Evolutionary conservation across 2,888 invertebrate genomes (phyloP).

Genomic region (Lasius platythorax): DNA sequence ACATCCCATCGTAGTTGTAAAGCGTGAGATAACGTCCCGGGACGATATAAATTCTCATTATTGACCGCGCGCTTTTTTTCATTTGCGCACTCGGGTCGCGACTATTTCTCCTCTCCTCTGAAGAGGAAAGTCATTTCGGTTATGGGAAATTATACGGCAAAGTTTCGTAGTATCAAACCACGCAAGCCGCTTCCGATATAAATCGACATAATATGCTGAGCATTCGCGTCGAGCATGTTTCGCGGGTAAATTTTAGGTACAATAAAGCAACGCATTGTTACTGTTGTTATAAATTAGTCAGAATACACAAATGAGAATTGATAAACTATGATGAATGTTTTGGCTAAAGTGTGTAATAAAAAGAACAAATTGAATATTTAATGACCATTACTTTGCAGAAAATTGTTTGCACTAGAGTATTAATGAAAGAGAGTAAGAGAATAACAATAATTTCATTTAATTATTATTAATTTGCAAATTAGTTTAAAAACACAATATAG

Average conservation of each 20-base stretch:
- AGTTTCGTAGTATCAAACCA: constrained; percentile 19
- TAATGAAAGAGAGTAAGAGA: background rate
- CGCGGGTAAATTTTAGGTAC: background rate
- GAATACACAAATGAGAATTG: background rate
- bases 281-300: background rate
- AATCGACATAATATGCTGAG: background rate
- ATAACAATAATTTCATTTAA: background rate
- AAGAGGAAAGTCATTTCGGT: background rate
- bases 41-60: constrained; percentile 68
- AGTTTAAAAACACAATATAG: background rate
- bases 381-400: background rate
- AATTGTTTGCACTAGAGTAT: too few relatives aligned
- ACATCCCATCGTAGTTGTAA: constrained; percentile 49
- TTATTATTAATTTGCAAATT: background rate
- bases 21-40: constrained; percentile 62
- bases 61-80: constrained; percentile 41
- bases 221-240: background rate
- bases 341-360: background rate
- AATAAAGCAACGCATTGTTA: background rate
- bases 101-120: constrained; percentile 28
- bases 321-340: background rate
- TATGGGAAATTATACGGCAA: constrained; percentile 51
- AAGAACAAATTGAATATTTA: background rate
- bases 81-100: constrained; percentile 21
- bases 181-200: background rate